Conservation (phyloP, 2,888 invertebrate genomes). For the Patella ulyssiponensis region DNA sequence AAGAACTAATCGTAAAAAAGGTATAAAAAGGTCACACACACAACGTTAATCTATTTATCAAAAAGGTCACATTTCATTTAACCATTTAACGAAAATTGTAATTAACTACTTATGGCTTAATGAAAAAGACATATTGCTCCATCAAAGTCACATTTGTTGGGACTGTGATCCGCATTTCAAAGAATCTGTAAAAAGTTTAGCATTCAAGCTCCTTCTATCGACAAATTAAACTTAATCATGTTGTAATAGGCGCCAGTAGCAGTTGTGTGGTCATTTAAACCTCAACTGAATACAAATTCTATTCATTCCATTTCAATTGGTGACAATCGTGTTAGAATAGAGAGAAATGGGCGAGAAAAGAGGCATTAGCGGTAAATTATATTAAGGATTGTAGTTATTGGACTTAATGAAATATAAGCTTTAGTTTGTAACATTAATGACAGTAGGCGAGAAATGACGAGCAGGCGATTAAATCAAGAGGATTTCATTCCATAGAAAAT, state of each 20-base stretch:
- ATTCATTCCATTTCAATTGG: constrained; percentile 9
- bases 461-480: no score
- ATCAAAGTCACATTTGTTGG: background rate
- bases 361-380: background rate
- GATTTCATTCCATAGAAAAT: no score
- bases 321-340: constrained; percentile 3
- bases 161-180: background rate
- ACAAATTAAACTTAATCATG: background rate
- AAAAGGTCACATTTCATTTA: no score
- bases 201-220: constrained; percentile 1
- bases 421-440: no score
- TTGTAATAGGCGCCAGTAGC: background rate
- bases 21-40: no score
- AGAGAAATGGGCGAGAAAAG: constrained; percentile 9
- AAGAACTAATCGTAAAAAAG: no score
- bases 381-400: background rate
- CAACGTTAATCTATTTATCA: no score
- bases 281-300: constrained; percentile 10
- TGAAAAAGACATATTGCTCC: constrained; percentile 7
- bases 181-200: background rate
- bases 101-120: background rate
- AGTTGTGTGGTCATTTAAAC: background rate
- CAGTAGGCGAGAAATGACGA: no score
- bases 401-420: constrained; percentile 3
- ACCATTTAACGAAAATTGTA: no score